These are phyloP conservation scores for Pogoniulus pusillus DNA, from an alignment of 2,797 vertebrate species.

Conservation along the genomic window DNA sequence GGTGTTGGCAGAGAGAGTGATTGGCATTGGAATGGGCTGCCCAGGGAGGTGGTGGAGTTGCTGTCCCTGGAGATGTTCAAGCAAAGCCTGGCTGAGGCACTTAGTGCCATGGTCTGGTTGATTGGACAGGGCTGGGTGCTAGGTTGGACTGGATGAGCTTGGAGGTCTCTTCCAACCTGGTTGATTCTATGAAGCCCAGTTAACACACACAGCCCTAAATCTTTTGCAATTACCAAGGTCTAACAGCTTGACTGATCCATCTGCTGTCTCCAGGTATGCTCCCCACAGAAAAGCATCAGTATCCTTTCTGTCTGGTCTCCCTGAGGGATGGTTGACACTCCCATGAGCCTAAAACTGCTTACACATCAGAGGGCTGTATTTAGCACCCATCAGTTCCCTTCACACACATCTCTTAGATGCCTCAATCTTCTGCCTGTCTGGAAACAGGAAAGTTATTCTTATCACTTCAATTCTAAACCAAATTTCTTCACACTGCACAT, in stretches of 20 bases:
- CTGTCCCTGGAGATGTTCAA: no score
- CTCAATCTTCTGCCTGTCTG: background rate
- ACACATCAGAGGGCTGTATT: background rate
- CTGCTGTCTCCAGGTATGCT: background rate
- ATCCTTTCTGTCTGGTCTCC: background rate
- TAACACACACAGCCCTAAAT: background rate
- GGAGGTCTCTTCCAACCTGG: no score
- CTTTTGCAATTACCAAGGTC: accelerated
- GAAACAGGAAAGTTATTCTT: background rate
- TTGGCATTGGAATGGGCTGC: no score
- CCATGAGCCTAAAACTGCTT: background rate
- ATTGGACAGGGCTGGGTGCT: no score
- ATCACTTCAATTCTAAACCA: background rate
- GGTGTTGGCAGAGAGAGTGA: no score
- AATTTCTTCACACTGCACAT: background rate
- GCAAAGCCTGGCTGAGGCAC: no score
- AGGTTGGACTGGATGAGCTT: no score
- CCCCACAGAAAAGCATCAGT: background rate
- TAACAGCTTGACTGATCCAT: accelerated
- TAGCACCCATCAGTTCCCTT: background rate
- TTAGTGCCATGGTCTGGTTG: no score
- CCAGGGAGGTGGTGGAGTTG: no score
- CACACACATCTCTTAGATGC: background rate
- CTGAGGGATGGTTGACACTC: background rate
- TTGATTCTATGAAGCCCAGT: no score